phyloP scores from a whole-genome alignment of 37 sponge, comb jelly and placozoan genomes.

The Crambe crambe region DNA sequence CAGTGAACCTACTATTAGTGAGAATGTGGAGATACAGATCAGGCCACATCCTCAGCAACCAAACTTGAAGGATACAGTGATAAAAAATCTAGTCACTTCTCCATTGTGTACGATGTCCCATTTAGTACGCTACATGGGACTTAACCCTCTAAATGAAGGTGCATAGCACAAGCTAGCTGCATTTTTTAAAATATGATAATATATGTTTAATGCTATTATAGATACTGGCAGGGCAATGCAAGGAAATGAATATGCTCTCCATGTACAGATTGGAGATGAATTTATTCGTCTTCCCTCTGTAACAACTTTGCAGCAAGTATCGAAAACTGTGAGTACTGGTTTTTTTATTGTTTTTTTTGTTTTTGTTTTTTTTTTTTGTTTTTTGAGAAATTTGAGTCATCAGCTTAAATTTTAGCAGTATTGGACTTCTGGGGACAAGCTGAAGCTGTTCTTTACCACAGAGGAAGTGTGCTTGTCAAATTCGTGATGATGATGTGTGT shows the following conservation, averaged over 20 bases:
- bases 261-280: slow-evolving; percentile 15
- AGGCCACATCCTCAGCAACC: slow-evolving; percentile 64
- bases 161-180: neutral
- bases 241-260: neutral
- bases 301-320: slow-evolving; percentile 25
- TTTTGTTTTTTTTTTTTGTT: no score
- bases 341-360: no score
- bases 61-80: neutral
- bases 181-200: neutral
- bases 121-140: slow-evolving; percentile 30
- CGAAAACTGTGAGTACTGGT: neutral
- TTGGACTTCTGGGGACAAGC: slow-evolving; percentile 67
- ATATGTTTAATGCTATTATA: no score
- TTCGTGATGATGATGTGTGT: no score
- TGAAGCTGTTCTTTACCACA: slow-evolving; percentile 52
- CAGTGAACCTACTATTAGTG: neutral
- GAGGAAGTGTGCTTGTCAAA: neutral
- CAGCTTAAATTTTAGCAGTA: slow-evolving; percentile 26
- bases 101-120: slow-evolving; percentile 55
- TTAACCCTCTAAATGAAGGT: neutral
- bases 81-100: slow-evolving; percentile 51
- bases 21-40: slow-evolving; percentile 62
- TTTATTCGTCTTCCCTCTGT: slow-evolving; percentile 7
- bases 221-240: no score
- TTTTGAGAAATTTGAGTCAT: no score